phyloP scores from a whole-genome alignment of 1,140 invertebrate genomes.

The Eurosta solidaginis region DNA sequence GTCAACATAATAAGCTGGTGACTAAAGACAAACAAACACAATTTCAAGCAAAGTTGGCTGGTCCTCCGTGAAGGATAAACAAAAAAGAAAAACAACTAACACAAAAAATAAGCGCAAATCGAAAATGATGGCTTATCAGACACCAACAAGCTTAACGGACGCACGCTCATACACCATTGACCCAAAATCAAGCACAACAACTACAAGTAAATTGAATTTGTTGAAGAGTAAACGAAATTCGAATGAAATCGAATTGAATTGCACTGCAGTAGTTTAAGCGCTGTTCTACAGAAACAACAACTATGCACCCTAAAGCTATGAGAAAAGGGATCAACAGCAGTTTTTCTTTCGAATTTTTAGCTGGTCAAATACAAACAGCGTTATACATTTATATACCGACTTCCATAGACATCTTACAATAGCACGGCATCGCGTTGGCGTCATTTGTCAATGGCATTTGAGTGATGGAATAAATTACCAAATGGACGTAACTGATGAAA shows the following conservation, averaged over 20 bases:
- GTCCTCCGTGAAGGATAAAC: neutral
- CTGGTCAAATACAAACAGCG: neutral
- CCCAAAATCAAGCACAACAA: neutral
- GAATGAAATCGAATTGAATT: neutral
- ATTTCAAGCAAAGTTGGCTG: neutral
- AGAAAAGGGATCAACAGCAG: neutral
- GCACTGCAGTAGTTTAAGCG: neutral
- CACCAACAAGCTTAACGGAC: neutral
- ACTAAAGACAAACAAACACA: conserved; percentile 15
- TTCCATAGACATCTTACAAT: no score
- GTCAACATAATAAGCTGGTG: conserved; percentile 12
- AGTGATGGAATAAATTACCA: neutral
- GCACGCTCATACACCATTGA: neutral
- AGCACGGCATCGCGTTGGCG: neutral
- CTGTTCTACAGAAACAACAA: neutral
- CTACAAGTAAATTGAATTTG: neutral
- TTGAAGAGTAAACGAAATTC: neutral
- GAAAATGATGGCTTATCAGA: neutral
- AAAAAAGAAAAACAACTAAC: neutral
- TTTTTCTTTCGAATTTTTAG: neutral
- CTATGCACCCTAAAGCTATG: neutral
- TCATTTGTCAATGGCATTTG: conserved; percentile 51
- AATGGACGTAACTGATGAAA: conserved; percentile 2
- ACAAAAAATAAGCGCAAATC: neutral
- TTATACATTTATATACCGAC: neutral